Conservation (phyloP, 2,797 vertebrate species). For the Malacoraja senta region DNA sequence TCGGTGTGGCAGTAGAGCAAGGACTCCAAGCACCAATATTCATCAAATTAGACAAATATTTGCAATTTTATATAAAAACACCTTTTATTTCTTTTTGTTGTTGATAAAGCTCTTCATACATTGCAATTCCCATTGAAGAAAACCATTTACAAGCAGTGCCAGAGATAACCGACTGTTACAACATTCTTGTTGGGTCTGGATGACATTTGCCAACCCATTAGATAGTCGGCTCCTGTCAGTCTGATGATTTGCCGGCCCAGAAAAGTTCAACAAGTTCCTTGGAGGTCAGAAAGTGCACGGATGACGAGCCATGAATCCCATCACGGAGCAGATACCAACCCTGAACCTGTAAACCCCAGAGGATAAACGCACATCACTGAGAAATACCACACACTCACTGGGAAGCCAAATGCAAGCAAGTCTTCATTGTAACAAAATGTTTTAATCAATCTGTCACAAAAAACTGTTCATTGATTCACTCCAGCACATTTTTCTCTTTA, state of each 20-base stretch:
- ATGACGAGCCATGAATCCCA: no score
- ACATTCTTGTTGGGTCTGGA: not conserved
- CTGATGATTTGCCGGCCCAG: not conserved
- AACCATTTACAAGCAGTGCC: not conserved
- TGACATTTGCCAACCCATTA: not conserved
- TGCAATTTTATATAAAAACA: not conserved
- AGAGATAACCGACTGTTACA: not conserved
- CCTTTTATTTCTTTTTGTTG: conserved; percentile 19
- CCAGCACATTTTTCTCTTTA: not conserved
- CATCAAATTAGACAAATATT: not conserved
- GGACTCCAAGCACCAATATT: not conserved
- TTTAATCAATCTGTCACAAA: not conserved
- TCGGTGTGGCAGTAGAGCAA: not conserved
- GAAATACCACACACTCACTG: not conserved
- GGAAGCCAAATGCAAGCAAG: not conserved
- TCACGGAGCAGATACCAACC: not conserved
- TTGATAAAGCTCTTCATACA: conserved; percentile 4
- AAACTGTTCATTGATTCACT: not conserved
- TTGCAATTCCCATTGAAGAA: conserved; percentile 1
- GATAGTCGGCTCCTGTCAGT: not conserved
- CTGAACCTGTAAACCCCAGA: not conserved
- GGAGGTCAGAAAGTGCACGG: not conserved
- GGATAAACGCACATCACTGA: not conserved
- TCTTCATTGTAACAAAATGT: not conserved
- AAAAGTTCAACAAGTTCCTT: not conserved